A percentile compares a stretch with the other conserved stretches of the same genome.
Conservation (phyloP, 2,797 vertebrate genomes). For the Holocentrus rufus region DNA sequence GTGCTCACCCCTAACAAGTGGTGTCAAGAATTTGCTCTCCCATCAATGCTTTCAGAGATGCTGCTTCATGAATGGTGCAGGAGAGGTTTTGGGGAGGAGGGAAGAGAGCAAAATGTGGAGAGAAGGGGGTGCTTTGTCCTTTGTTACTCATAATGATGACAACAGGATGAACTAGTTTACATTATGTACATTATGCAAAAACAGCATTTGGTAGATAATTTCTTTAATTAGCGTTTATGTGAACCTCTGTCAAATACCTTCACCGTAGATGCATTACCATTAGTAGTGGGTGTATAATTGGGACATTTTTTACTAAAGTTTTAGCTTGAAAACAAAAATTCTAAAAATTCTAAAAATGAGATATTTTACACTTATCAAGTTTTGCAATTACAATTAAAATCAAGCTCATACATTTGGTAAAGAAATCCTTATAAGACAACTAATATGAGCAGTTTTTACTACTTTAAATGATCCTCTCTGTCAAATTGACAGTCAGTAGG, state of each 20-base stretch:
- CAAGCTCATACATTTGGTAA: too few species aligned
- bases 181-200: slow-evolving; percentile 13
- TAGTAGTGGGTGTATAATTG: background rate
- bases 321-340: background rate
- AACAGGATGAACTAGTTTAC: slow-evolving; percentile 25
- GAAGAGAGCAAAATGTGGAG: background rate
- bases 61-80: slow-evolving; percentile 25
- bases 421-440: too few species aligned
- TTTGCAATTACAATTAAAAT: too few species aligned
- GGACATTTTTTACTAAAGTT: background rate
- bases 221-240: slow-evolving; percentile 35
- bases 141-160: slow-evolving; percentile 53
- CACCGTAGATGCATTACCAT: background rate
- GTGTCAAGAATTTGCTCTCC: slow-evolving; percentile 36
- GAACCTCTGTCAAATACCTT: slow-evolving; percentile 21
- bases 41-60: slow-evolving; percentile 34
- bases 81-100: slow-evolving; percentile 41
- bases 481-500: too few species aligned
- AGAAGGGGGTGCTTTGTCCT: slow-evolving; percentile 27
- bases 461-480: too few species aligned
- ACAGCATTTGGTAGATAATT: slow-evolving; percentile 20
- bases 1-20: background rate
- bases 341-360: background rate
- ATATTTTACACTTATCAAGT: too few species aligned
- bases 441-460: slow-evolving; percentile 7